phyloP scores from a whole-genome alignment of 2,888 invertebrate species.

The Gryllus longicercus region DNA sequence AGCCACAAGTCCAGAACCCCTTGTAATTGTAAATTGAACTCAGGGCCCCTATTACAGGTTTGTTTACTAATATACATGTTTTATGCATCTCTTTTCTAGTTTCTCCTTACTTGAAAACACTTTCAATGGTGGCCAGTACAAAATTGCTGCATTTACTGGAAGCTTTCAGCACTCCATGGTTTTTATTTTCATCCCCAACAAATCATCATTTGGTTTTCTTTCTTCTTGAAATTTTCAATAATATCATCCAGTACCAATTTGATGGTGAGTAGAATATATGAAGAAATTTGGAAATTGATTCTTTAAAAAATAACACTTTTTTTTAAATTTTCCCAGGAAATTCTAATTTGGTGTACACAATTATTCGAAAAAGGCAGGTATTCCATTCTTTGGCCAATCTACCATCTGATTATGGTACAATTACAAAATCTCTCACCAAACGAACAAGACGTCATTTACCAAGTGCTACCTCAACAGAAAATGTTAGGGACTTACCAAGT shows the following conservation, averaged over 20 bases:
- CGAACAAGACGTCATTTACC: conserved; percentile 49
- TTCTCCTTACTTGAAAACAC: conserved; percentile 96
- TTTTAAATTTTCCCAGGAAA: conserved; percentile 62
- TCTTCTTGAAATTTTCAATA: conserved; percentile 97
- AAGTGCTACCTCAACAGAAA: conserved; percentile 49
- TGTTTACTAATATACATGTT: conserved; percentile 26
- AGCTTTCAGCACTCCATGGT: conserved; percentile 99
- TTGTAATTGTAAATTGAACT: no score
- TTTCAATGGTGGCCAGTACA: conserved; percentile 98
- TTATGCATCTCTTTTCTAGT: conserved; percentile 56
- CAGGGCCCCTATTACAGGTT: neutral
- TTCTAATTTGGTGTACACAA: conserved; percentile 96
- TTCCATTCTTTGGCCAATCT: conserved; percentile 97
- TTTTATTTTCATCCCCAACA: conserved; percentile 90
- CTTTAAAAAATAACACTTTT: conserved; percentile 23
- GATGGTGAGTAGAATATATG: conserved; percentile 64
- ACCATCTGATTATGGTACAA: conserved; percentile 87
- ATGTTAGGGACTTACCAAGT: conserved; percentile 57
- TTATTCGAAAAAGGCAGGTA: conserved; percentile 96
- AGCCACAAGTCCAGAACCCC: no score
- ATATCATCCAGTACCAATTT: conserved; percentile 99
- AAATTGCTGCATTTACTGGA: conserved; percentile 95
- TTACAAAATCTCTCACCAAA: conserved; percentile 68
- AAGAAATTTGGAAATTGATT: neutral
- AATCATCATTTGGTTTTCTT: conserved; percentile 99